Evolutionary conservation across 2,113 vertebrate species (phyloP).

Genomic region (Orycteropus afer): DNA sequence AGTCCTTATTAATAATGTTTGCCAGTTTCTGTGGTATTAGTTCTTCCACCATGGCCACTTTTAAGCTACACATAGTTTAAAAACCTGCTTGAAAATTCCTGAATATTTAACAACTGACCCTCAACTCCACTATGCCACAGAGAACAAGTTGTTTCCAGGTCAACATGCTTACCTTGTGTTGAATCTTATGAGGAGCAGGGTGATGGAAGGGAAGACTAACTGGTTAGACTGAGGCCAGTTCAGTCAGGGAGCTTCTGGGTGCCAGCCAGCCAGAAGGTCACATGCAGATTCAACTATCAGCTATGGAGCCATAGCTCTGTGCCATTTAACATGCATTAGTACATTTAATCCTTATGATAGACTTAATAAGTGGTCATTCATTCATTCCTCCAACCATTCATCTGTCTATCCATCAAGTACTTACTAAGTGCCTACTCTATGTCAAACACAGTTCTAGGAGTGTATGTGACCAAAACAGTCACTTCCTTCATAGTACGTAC

Average conservation of each 20-base stretch:
- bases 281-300: slow-evolving; percentile 31
- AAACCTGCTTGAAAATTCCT: slow-evolving; percentile 13
- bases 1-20: neutral
- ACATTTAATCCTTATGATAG: slow-evolving; percentile 68
- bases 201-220: neutral
- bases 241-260: slow-evolving; percentile 45
- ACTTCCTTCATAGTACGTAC: neutral
- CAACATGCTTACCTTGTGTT: neutral
- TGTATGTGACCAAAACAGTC: slow-evolving; percentile 45
- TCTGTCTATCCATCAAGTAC: slow-evolving; percentile 28
- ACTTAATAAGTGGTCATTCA: slow-evolving; percentile 57
- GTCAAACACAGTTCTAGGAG: slow-evolving; percentile 20
- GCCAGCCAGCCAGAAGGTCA: neutral
- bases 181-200: neutral
- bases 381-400: neutral
- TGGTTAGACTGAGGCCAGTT: neutral
- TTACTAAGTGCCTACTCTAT: slow-evolving; percentile 61
- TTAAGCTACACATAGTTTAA: slow-evolving; percentile 28
- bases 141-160: neutral
- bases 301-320: slow-evolving; percentile 40
- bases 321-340: slow-evolving; percentile 63
- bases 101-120: neutral
- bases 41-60: neutral
- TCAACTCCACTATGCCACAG: neutral
- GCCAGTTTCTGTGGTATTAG: slow-evolving; percentile 29